A percentile compares a stretch with the other conserved stretches of the same genome.
phyloP scores from a whole-genome alignment of 2,797 vertebrate genomes.

The Pagetopsis macropterus region DNA sequence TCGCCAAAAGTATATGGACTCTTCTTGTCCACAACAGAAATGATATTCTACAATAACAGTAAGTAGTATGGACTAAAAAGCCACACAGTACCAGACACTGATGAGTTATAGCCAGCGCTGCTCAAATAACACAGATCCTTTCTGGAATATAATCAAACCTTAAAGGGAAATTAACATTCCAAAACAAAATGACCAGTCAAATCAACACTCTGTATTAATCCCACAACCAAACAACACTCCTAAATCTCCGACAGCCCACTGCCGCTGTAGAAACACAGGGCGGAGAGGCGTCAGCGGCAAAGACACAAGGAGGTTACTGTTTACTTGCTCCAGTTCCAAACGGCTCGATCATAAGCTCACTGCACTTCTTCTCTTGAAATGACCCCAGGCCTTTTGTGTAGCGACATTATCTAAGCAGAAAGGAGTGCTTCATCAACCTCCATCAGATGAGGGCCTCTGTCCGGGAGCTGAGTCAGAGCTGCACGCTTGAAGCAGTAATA shows the following conservation, averaged over 20 bases:
- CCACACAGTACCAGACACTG: too few species aligned
- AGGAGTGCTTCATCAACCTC: constrained; percentile 26
- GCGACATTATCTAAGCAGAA: constrained; percentile 9
- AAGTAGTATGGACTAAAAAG: too few species aligned
- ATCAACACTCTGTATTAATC: neutral
- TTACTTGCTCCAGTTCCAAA: constrained; percentile 8
- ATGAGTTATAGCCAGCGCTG: too few species aligned
- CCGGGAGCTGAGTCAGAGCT: constrained; percentile 24
- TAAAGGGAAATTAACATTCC: neutral
- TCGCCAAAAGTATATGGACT: neutral
- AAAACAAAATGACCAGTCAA: neutral
- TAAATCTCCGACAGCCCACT: constrained; percentile 1
- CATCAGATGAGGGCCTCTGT: constrained; percentile 15
- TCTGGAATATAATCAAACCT: neutral
- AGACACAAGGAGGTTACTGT: constrained; percentile 18
- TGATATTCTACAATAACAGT: neutral
- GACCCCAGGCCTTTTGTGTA: constrained; percentile 4
- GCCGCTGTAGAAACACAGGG: constrained; percentile 19
- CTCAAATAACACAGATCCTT: neutral
- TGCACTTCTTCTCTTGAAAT: constrained; percentile 1
- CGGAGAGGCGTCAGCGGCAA: neutral
- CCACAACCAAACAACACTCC: neutral
- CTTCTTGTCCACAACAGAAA: neutral
- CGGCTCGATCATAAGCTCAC: constrained; percentile 8
- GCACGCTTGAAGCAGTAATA: neutral